phyloP scores from a whole-genome alignment of 2,888 invertebrate species.

The Synanthedon myopaeformis region DNA sequence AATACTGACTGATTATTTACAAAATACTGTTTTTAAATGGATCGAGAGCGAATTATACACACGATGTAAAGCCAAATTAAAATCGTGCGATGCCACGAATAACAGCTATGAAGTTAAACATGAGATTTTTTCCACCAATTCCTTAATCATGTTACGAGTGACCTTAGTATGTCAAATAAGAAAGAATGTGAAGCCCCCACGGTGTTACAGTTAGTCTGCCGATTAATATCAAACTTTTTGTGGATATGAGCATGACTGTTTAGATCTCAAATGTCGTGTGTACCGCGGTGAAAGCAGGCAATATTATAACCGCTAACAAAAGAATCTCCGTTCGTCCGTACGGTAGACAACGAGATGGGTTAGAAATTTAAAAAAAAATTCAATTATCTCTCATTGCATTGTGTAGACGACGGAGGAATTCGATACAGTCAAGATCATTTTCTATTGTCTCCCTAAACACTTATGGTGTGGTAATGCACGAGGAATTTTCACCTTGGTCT shows the following conservation, averaged over 20 bases:
- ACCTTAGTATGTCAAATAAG: not conserved
- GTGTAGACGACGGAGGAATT: conserved; percentile 3
- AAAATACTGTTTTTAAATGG: too few relatives aligned
- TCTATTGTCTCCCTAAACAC: not conserved
- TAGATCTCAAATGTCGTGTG: conserved; percentile 13
- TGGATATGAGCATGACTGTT: conserved; percentile 15
- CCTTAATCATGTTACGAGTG: not conserved
- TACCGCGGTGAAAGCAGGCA: conserved; percentile 14
- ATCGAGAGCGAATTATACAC: too few relatives aligned
- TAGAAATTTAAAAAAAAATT: conserved; percentile 19
- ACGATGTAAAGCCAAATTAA: too few relatives aligned
- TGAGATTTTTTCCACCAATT: too few relatives aligned
- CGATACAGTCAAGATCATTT: conserved; percentile 3
- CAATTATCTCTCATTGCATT: conserved; percentile 17
- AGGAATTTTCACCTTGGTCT: too few relatives aligned
- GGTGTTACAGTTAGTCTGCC: conserved; percentile 6
- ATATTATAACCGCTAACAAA: conserved; percentile 14
- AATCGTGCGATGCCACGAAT: too few relatives aligned
- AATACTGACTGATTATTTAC: too few relatives aligned
- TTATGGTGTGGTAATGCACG: not conserved
- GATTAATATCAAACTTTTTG: conserved; percentile 9
- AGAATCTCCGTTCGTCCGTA: conserved; percentile 7
- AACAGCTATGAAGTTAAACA: too few relatives aligned
- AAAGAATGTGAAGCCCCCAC: conserved; percentile 1
- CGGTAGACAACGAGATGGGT: conserved; percentile 4